Evolutionary conservation across 2,797 vertebrate genomes (phyloP).

Genomic region (Danio aesculapii): DNA sequence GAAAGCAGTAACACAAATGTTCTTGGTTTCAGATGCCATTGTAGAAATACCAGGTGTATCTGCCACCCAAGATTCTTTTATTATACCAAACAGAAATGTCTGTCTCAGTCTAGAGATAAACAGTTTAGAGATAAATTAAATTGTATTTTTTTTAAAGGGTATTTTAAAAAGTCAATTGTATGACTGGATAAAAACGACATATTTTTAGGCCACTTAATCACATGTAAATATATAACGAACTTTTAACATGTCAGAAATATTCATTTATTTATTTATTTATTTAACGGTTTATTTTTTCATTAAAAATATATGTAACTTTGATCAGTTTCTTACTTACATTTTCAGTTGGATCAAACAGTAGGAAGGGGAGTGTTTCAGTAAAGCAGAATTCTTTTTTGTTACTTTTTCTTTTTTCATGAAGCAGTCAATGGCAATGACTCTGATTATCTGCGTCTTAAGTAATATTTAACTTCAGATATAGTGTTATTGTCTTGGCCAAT

Average conservation of each 20-base stretch:
- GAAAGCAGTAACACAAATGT: background rate
- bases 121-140: background rate
- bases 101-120: no score
- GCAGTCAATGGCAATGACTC: background rate
- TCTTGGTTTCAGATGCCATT: background rate
- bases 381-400: background rate
- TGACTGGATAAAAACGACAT: no score
- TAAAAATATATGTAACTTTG: no score
- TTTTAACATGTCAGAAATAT: background rate
- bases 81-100: background rate
- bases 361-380: background rate
- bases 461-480: slow-evolving; percentile 25
- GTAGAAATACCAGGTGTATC: background rate
- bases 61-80: background rate
- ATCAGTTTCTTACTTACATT: no score
- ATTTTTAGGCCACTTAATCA: no score
- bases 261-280: background rate
- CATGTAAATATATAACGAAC: background rate
- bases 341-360: no score
- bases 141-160: background rate
- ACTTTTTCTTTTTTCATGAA: background rate
- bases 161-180: no score
- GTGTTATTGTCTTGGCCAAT: background rate
- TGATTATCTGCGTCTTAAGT: background rate
- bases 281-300: background rate